A percentile compares a stretch with the other conserved stretches of the same genome.
phyloP scores from a whole-genome alignment of 1,140 invertebrate genomes.

The Zaprionus capensis region DNA sequence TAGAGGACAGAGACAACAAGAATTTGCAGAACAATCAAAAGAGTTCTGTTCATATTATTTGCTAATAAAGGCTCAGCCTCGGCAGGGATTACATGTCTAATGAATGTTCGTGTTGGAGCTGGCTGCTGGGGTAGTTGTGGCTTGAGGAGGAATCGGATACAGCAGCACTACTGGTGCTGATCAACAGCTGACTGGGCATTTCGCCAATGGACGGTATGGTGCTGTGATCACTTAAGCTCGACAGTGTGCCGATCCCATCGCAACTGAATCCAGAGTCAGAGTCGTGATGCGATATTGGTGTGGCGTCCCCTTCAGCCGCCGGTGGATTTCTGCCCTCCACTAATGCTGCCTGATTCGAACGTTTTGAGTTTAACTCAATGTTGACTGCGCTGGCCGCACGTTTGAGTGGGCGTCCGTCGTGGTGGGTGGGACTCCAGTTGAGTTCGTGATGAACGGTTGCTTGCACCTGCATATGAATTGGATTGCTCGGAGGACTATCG shows the following conservation, averaged over 20 bases:
- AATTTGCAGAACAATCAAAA: neutral
- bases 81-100: neutral
- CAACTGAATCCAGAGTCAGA: conserved; percentile 56
- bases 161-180: conserved; percentile 69
- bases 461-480: conserved; percentile 34
- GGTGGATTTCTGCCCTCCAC: neutral
- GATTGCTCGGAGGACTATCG: conserved; percentile 38
- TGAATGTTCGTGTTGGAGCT: neutral
- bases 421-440: conserved; percentile 56
- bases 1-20: neutral
- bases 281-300: conserved; percentile 32
- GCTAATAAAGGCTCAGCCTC: neutral
- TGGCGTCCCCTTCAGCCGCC: conserved; percentile 27
- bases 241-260: conserved; percentile 40
- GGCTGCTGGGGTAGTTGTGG: neutral
- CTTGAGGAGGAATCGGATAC: conserved; percentile 50
- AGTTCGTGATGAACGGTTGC: conserved; percentile 62
- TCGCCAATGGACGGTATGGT: conserved; percentile 56
- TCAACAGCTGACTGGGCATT: conserved; percentile 59
- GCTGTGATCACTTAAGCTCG: conserved; percentile 37
- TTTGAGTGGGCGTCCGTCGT: conserved; percentile 3
- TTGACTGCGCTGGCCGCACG: neutral
- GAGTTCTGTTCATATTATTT: neutral
- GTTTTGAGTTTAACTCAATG: conserved; percentile 20
- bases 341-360: neutral